A percentile compares a stretch with the other conserved stretches of the same genome.
These are phyloP conservation scores for Nothura maculosa DNA, from an alignment of 2,797 vertebrate species.

Conservation along the genomic window DNA sequence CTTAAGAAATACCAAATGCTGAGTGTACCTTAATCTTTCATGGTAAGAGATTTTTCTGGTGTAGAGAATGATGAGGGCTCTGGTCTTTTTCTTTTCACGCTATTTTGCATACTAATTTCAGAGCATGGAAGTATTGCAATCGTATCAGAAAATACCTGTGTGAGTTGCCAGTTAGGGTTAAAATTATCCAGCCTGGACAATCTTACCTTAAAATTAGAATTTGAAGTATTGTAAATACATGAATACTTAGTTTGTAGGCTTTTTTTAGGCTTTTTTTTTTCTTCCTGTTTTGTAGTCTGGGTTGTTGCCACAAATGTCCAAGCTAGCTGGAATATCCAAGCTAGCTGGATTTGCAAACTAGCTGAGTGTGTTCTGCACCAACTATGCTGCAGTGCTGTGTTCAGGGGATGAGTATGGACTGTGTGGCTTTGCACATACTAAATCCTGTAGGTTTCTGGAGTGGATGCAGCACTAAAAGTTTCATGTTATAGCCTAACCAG, in stretches of 20 bases:
- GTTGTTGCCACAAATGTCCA: neutral
- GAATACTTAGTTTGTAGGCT: neutral
- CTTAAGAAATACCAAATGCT: neutral
- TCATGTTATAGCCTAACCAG: neutral
- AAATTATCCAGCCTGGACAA: neutral
- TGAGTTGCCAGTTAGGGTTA: neutral
- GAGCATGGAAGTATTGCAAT: neutral
- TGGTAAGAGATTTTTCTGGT: neutral
- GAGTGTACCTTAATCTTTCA: neutral
- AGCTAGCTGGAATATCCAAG: neutral
- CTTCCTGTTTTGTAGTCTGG: neutral
- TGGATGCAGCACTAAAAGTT: neutral
- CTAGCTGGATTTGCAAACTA: neutral
- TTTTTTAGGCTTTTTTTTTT: neutral
- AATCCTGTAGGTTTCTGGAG: neutral
- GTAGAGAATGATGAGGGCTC: neutral
- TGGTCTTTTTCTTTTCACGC: neutral
- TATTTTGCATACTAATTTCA: neutral
- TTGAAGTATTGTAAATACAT: neutral
- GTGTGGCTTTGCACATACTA: neutral
- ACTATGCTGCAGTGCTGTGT: rapidly evolving
- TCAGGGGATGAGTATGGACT: neutral
- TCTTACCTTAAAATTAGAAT: neutral
- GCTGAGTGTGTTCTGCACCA: neutral
- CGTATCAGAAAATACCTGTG: neutral